Conservation (phyloP, 2,113 vertebrate species). For the Gopherus flavomarginatus region DNA sequence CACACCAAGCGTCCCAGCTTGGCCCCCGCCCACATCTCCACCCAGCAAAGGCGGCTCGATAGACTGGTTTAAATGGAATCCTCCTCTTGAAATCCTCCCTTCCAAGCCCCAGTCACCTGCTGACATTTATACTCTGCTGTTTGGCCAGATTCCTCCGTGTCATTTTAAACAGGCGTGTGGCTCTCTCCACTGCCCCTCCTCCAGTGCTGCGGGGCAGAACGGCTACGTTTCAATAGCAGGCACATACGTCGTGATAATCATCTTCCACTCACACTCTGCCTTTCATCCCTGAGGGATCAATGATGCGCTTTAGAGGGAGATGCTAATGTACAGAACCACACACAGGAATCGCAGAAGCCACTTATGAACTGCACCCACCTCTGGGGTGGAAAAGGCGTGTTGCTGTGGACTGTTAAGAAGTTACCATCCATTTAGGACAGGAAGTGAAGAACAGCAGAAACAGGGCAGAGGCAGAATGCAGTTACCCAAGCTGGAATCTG, state of each 20-base stretch:
- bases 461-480: neutral
- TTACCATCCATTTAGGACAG: accelerated
- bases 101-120: neutral
- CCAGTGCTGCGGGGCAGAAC: no score
- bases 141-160: no score
- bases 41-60: accelerated
- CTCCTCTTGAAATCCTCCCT: neutral
- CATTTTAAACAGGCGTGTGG: no score
- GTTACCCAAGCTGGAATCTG: neutral
- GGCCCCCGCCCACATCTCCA: neutral
- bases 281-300: neutral
- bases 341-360: neutral
- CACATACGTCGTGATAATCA: no score
- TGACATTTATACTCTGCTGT: neutral
- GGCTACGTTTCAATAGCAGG: no score
- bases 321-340: neutral
- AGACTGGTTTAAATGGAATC: accelerated
- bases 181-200: no score
- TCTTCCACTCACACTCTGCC: neutral
- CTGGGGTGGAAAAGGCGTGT: neutral
- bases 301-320: neutral
- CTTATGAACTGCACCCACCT: neutral
- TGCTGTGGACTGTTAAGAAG: neutral
- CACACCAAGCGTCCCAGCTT: neutral
- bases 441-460: neutral